Conservation (phyloP, 2,888 invertebrate genomes). For the Alviniconcha strummeri region DNA sequence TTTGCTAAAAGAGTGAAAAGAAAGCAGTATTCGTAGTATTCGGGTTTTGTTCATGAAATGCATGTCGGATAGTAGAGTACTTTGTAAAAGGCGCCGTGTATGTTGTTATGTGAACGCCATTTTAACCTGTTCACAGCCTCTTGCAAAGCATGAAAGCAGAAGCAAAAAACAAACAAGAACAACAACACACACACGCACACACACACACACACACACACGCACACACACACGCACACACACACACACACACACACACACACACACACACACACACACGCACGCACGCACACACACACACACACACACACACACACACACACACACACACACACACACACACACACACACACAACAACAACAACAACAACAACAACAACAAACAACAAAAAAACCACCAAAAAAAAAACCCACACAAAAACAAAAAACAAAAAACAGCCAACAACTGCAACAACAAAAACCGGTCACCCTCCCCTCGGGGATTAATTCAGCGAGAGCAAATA, state of each 20-base stretch:
- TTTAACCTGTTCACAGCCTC: neutral
- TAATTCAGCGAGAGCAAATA: neutral
- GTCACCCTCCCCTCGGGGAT: neutral
- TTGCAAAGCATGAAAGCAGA: neutral
- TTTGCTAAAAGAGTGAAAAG: neutral
- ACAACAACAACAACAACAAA: neutral
- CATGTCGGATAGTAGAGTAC: neutral
- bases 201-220: conserved; percentile 4
- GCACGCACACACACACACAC: neutral
- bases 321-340: neutral
- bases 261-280: neutral
- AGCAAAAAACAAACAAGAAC: neutral
- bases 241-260: neutral
- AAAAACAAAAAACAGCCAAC: too few species aligned
- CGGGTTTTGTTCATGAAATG: neutral
- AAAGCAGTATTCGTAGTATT: neutral
- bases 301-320: neutral
- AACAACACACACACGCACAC: neutral
- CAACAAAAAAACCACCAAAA: neutral
- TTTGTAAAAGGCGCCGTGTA: neutral
- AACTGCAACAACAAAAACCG: neutral
- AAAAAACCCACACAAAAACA: neutral
- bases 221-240: neutral
- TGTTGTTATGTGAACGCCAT: neutral
- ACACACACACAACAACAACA: neutral